phyloP scores from a whole-genome alignment of 2,113 vertebrate species.

The Apus apus region DNA sequence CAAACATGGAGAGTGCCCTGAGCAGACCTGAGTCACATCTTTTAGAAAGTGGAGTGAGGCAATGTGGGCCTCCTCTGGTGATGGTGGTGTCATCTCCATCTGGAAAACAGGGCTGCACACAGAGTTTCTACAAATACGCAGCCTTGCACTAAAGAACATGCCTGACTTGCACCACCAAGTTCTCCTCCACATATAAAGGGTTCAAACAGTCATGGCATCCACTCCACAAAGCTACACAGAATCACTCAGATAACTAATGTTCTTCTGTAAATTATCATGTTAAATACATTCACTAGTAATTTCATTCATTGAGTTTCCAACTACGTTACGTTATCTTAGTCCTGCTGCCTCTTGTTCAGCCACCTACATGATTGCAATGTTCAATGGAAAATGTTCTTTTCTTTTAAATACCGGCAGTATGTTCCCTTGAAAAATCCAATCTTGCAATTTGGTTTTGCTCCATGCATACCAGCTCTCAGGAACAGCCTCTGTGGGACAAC shows the following conservation, averaged over 20 bases:
- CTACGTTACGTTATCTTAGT: background rate
- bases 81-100: background rate
- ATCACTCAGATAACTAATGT: background rate
- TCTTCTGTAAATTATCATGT: background rate
- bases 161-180: background rate
- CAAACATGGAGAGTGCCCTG: accelerated
- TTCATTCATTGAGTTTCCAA: background rate
- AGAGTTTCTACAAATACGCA: background rate
- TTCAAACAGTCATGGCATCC: background rate
- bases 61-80: background rate
- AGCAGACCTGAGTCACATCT: background rate
- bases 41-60: background rate
- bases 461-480: background rate
- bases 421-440: background rate
- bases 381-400: background rate
- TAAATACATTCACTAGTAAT: background rate
- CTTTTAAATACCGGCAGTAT: background rate
- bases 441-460: background rate
- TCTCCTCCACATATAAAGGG: background rate
- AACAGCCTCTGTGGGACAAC: background rate
- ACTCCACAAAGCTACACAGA: background rate
- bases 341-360: background rate
- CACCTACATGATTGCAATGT: background rate
- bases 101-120: background rate
- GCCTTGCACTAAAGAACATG: background rate